phyloP scores from a whole-genome alignment of 2,888 invertebrate genomes.

The Ichneumon xanthorius region DNA sequence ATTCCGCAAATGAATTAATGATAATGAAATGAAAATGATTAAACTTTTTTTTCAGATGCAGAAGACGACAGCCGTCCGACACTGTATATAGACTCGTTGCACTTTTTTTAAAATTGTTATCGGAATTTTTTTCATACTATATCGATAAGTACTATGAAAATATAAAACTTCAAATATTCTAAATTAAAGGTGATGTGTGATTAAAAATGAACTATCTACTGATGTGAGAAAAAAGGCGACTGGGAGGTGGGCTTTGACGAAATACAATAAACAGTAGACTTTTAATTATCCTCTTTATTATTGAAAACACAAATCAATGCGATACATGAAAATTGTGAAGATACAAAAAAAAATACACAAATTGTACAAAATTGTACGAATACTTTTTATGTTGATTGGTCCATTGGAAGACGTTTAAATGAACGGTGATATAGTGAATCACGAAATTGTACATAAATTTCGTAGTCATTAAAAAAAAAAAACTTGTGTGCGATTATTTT shows the following conservation, averaged over 20 bases:
- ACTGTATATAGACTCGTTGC: background rate
- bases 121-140: no score
- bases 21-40: background rate
- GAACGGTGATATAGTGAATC: slow-evolving; percentile 40
- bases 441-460: slow-evolving; percentile 22
- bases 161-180: background rate
- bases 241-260: background rate
- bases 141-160: background rate
- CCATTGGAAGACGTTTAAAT: slow-evolving; percentile 69
- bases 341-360: slow-evolving; percentile 29
- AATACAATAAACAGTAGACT: background rate
- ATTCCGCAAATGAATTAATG: background rate
- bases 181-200: background rate
- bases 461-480: slow-evolving; percentile 4
- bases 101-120: background rate
- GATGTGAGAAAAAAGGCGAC: background rate
- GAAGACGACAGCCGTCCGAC: background rate
- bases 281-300: slow-evolving; percentile 69
- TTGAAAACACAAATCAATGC: slow-evolving; percentile 86
- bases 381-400: slow-evolving; percentile 55
- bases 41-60: background rate
- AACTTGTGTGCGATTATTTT: slow-evolving; percentile 38
- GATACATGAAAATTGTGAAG: slow-evolving; percentile 31
- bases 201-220: background rate
- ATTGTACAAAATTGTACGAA: slow-evolving; percentile 46